A percentile compares a stretch with the other conserved stretches of the same genome.
phyloP scores from a whole-genome alignment of 2,888 invertebrate genomes.

The Polydesmus complanatus region DNA sequence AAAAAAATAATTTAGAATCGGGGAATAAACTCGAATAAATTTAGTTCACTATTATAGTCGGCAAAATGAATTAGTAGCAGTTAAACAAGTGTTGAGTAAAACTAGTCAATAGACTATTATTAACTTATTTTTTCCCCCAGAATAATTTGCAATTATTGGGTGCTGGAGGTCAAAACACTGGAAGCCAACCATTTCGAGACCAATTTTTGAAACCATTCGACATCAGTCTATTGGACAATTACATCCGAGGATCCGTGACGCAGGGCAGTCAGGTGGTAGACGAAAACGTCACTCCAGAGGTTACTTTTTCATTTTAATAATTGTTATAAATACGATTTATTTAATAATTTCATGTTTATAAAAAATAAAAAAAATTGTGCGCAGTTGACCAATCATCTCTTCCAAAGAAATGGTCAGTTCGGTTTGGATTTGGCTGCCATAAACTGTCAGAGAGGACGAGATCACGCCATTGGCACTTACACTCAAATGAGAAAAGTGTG shows the following conservation, averaged over 20 bases:
- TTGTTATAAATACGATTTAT: not conserved
- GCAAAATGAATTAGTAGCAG: no score
- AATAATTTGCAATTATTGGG: not conserved
- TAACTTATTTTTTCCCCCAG: not conserved
- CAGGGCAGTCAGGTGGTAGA: constrained; percentile 14
- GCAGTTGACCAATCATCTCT: constrained; percentile 1
- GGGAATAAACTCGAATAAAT: not conserved
- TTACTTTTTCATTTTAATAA: not conserved
- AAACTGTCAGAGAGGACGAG: constrained; percentile 3
- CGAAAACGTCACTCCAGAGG: constrained; percentile 14
- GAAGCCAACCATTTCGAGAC: not conserved
- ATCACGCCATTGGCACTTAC: constrained; percentile 1
- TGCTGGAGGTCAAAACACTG: not conserved
- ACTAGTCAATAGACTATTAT: no score
- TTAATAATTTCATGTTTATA: not conserved
- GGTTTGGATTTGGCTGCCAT: constrained; percentile 3
- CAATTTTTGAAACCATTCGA: constrained; percentile 10
- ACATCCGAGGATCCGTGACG: constrained; percentile 10
- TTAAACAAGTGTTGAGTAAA: no score
- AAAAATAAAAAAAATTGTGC: not conserved
- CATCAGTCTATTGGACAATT: constrained; percentile 4
- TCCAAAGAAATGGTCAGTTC: constrained; percentile 1
- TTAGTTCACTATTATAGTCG: not conserved
- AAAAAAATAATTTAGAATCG: not conserved
- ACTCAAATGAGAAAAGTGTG: not conserved